Evolutionary conservation across 2,888 invertebrate species (phyloP).

Genomic region (Bhutanitis thaidina): DNA sequence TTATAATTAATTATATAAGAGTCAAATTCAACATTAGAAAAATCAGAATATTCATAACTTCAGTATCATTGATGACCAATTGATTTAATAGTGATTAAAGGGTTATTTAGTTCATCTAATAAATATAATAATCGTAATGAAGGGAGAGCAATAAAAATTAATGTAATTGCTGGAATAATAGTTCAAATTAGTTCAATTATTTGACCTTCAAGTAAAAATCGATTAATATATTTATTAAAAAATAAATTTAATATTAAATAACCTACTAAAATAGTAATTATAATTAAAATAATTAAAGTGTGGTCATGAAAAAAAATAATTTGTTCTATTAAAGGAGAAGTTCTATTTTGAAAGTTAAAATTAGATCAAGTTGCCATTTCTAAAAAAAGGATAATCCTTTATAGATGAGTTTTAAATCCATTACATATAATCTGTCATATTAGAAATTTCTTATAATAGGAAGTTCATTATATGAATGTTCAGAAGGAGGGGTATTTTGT

Average conservation of each 20-base stretch:
- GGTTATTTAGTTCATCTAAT: slow-evolving; percentile 81
- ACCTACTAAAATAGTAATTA: slow-evolving; percentile 81
- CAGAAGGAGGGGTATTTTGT: slow-evolving; percentile 71
- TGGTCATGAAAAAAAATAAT: slow-evolving; percentile 83
- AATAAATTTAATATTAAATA: slow-evolving; percentile 78
- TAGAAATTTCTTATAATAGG: slow-evolving; percentile 81
- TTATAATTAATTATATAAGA: slow-evolving; percentile 28
- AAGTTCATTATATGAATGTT: slow-evolving; percentile 73
- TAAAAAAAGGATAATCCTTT: slow-evolving; percentile 75
- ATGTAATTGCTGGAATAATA: slow-evolving; percentile 78
- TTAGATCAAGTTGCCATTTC: slow-evolving; percentile 44
- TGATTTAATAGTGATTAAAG: slow-evolving; percentile 80
- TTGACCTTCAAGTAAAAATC: slow-evolving; percentile 79
- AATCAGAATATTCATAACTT: slow-evolving; percentile 84
- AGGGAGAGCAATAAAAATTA: slow-evolving; percentile 82
- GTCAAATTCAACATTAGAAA: slow-evolving; percentile 39
- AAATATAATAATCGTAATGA: slow-evolving; percentile 81
- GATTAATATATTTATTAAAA: slow-evolving; percentile 79
- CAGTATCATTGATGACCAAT: slow-evolving; percentile 85
- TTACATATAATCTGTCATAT: slow-evolving; percentile 79
- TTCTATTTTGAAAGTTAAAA: slow-evolving; percentile 80
- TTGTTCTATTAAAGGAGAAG: slow-evolving; percentile 83
- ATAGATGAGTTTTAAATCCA: slow-evolving; percentile 83
- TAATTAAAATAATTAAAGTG: slow-evolving; percentile 79
- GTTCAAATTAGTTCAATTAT: slow-evolving; percentile 84